phyloP scores from a whole-genome alignment of 1,140 invertebrate species.

The Listronotus bonariensis region DNA sequence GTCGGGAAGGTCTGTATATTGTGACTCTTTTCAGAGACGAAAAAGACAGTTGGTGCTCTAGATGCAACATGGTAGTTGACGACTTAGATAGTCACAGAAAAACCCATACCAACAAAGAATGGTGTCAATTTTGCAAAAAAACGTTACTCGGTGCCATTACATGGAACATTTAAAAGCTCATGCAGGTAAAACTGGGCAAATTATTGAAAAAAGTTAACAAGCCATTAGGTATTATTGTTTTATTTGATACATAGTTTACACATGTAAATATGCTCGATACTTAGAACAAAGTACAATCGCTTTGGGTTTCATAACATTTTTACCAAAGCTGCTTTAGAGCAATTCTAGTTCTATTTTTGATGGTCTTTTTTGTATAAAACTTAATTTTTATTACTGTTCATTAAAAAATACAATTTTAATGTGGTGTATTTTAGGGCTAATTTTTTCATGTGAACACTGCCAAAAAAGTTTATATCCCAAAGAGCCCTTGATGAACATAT shows the following conservation, averaged over 20 bases:
- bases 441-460: constrained; percentile 25
- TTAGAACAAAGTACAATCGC: too few species aligned
- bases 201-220: too few species aligned
- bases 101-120: constrained; percentile 20
- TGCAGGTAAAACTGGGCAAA: constrained; percentile 31
- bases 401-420: too few species aligned
- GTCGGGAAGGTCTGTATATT: too few species aligned
- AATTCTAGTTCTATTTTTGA: too few species aligned
- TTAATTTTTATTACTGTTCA: too few species aligned
- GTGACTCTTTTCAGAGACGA: constrained; percentile 21
- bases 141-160: constrained; percentile 29
- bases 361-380: too few species aligned
- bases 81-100: constrained; percentile 29
- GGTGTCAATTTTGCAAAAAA: constrained; percentile 35
- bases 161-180: constrained; percentile 38
- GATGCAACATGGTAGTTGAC: constrained; percentile 30
- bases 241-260: too few species aligned
- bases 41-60: constrained; percentile 28
- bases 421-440: constrained; percentile 15
- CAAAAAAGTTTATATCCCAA: constrained; percentile 29
- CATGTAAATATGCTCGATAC: too few species aligned
- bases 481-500: constrained; percentile 14
- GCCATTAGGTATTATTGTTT: too few species aligned
- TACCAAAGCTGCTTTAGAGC: too few species aligned
- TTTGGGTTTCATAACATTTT: too few species aligned